These are phyloP conservation scores for Gallinago stenura DNA, from an alignment of 2,797 vertebrate species.

Conservation along the genomic window DNA sequence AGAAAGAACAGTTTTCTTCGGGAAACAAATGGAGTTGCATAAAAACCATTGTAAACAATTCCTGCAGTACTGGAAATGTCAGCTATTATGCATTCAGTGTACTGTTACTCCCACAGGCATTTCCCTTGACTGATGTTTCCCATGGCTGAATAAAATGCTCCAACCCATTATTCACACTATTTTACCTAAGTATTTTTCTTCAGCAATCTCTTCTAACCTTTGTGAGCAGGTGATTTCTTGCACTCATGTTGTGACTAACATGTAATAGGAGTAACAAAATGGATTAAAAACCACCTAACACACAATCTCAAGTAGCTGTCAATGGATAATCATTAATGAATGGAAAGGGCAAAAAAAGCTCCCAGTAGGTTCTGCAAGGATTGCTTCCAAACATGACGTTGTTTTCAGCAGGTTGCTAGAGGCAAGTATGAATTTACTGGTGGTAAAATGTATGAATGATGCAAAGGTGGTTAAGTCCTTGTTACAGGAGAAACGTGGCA, in stretches of 20 bases:
- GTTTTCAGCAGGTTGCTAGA: not conserved
- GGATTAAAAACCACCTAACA: not conserved
- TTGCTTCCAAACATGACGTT: not conserved
- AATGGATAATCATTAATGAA: not conserved
- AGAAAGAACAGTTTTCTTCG: not conserved
- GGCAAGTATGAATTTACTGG: not conserved
- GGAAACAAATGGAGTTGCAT: not conserved
- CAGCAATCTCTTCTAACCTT: not conserved
- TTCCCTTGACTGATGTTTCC: conserved; percentile 50
- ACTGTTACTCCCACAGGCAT: conserved; percentile 34
- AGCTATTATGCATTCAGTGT: conserved; percentile 37
- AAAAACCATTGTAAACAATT: not conserved
- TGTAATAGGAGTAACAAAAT: not conserved
- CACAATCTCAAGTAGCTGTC: not conserved
- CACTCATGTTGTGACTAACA: not conserved
- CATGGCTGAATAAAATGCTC: conserved; percentile 19
- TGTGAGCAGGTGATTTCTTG: not conserved
- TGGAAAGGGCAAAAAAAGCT: not conserved
- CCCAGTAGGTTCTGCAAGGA: not conserved
- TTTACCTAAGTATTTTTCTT: not conserved
- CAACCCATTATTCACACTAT: not conserved
- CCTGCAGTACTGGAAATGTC: conserved; percentile 40
- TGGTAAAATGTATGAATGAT: not conserved
- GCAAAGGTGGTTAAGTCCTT: not conserved
- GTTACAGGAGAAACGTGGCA: fast-evolving